Evolutionary conservation across 2,113 vertebrate species (phyloP).

Genomic region (Centropus unirufus): DNA sequence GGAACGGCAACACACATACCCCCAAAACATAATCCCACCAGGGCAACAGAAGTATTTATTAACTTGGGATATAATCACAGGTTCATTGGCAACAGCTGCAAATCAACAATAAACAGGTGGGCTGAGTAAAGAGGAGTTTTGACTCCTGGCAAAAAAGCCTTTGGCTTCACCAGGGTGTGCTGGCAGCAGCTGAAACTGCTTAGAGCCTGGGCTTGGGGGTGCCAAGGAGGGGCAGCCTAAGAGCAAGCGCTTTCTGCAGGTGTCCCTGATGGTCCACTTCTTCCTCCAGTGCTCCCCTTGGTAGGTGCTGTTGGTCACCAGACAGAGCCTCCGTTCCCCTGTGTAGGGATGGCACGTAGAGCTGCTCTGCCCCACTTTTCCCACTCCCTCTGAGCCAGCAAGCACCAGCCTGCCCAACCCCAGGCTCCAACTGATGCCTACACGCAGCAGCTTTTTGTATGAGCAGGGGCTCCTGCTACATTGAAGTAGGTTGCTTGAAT

Average conservation of each 20-base stretch:
- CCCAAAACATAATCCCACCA: accelerated
- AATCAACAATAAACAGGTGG: neutral
- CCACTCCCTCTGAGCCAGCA: neutral
- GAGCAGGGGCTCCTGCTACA: neutral
- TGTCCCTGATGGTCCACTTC: no score
- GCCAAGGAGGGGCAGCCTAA: neutral
- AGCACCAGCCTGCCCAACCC: accelerated
- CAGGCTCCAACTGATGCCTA: accelerated
- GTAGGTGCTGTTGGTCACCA: neutral
- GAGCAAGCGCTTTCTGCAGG: neutral
- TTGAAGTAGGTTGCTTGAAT: neutral
- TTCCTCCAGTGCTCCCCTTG: neutral
- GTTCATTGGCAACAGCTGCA: neutral
- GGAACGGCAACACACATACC: accelerated
- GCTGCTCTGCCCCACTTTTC: neutral
- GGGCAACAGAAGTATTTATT: neutral
- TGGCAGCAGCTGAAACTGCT: neutral
- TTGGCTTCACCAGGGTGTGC: neutral
- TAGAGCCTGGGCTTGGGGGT: neutral
- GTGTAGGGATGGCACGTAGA: neutral
- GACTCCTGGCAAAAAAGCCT: neutral
- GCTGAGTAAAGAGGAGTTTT: neutral
- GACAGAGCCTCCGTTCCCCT: neutral
- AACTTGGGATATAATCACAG: neutral
- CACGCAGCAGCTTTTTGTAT: accelerated